Base-by-base conservation (phyloP, 2,797 vertebrate species). In the Chrysolophus pictus region DNA sequence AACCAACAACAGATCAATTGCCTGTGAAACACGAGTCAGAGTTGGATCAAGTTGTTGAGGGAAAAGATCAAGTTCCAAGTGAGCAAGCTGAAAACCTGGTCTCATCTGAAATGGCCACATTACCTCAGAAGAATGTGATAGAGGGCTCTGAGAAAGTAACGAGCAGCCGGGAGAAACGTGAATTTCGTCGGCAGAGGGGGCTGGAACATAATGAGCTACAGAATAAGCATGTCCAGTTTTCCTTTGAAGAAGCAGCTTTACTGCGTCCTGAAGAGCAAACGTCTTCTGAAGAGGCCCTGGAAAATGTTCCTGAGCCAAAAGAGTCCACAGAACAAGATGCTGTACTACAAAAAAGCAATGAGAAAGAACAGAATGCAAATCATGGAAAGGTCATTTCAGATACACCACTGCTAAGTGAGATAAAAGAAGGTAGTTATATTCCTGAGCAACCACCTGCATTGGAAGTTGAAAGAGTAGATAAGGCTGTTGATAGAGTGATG, bases 121-220 rank as follows among this genome's bases (percentile, higher is more conserved):
- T 76, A 0, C 3, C 76, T 41, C 96, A 92, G 63, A 96, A 90
- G 65, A 87, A 14, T 2, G 0, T 64, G 4, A 9, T 96, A 14
- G 97, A 97, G 74, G 33, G 91, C 80, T 74, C 78, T 0, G 97
- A 98, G 58, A 97, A 97, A 59, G 96, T 5, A 72, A 95, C 94
- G 91, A 96, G 95, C 95, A 99, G 97, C 95, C 98, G 98, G 91
- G 99, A 99, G 96, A 99, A 99, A 96, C 97, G 99, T 1, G 99
- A 99, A 85, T 98, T 97, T 47, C 98, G 99, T 80, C 98, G 99
- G 59, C 98, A 98, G 78, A 97, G 99, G 69, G 99, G 99, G 29
- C 97, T 99, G 94, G 98, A 99, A 65, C 99, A 99, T 85, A 99
- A 98, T n/a, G 98, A 98, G 93, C 96, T 99, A 60, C 98, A 99